Percentiles rank a stretch among this genome's conserved stretches.
Conservation (phyloP, 2,797 vertebrate genomes). For the Selene dorsalis region DNA sequence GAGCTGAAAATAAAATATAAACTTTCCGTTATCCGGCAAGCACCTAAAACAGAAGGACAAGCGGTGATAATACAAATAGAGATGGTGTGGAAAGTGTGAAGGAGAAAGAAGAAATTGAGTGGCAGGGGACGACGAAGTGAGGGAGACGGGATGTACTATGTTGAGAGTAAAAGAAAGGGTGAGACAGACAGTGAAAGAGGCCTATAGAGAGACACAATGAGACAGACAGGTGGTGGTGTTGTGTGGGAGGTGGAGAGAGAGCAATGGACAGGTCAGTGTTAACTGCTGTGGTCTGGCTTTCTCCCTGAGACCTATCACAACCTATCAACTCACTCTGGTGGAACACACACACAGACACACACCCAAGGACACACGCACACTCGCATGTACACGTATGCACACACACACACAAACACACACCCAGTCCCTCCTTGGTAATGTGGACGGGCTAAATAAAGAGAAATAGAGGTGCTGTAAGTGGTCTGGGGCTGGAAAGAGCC, state of each 20-base stretch:
- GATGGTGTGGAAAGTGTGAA: background rate
- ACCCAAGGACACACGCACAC: conserved; percentile 34
- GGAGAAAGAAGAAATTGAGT: conserved; percentile 16
- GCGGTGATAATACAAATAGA: conserved; percentile 1
- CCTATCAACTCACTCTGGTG: conserved; percentile 67
- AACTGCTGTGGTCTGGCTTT: conserved; percentile 72
- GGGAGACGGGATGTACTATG: background rate
- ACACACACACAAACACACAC: conserved; percentile 22
- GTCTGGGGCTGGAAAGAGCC: conserved; percentile 46
- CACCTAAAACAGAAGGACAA: background rate
- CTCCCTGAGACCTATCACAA: conserved; percentile 76
- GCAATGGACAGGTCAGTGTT: conserved; percentile 72
- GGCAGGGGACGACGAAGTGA: background rate
- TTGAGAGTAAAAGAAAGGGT: background rate
- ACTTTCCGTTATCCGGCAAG: conserved; percentile 1
- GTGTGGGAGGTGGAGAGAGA: conserved; percentile 62
- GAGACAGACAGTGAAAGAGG: conserved; percentile 17
- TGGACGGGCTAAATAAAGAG: conserved; percentile 70
- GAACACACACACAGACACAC: conserved; percentile 36
- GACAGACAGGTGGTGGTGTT: conserved; percentile 43
- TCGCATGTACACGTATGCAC: conserved; percentile 34
- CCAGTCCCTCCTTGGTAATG: conserved; percentile 32
- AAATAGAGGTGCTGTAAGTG: conserved; percentile 69
- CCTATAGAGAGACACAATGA: conserved; percentile 30
- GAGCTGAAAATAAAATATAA: conserved; percentile 6